Conservation (phyloP, 2,113 vertebrate genomes). For the Hypocryptadius cinnamomeus region DNA sequence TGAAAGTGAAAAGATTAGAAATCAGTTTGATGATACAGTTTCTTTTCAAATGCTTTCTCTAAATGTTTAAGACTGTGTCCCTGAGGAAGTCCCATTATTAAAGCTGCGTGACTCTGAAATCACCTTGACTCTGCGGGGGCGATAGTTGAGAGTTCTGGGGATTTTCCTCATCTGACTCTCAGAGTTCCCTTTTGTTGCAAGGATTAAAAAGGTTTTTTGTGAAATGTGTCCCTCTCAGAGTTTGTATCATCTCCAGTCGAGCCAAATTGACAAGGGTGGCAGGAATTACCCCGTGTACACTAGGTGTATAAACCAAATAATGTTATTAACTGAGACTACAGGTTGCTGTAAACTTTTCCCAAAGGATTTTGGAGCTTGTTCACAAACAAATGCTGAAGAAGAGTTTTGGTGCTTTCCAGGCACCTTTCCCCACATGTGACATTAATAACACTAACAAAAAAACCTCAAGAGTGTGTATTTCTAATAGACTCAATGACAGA, state of each 20-base stretch:
- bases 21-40: background rate
- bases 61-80: background rate
- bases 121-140: background rate
- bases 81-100: background rate
- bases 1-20: conserved; percentile 26
- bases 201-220: background rate
- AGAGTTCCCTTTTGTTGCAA: background rate
- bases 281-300: background rate
- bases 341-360: background rate
- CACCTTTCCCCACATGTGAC: background rate
- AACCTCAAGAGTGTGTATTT: background rate
- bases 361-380: background rate
- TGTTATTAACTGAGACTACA: background rate
- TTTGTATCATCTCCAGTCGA: background rate
- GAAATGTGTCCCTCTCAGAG: background rate
- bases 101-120: conserved; percentile 14
- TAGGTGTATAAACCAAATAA: background rate
- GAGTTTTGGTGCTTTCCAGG: background rate
- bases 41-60: conserved; percentile 5
- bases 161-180: background rate
- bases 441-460: background rate
- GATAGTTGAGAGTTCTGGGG: background rate
- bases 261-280: background rate
- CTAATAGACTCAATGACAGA: background rate
- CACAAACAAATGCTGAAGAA: background rate